Evolutionary conservation across 2,888 invertebrate genomes (phyloP).

Genomic region (Rotaria socialis): DNA sequence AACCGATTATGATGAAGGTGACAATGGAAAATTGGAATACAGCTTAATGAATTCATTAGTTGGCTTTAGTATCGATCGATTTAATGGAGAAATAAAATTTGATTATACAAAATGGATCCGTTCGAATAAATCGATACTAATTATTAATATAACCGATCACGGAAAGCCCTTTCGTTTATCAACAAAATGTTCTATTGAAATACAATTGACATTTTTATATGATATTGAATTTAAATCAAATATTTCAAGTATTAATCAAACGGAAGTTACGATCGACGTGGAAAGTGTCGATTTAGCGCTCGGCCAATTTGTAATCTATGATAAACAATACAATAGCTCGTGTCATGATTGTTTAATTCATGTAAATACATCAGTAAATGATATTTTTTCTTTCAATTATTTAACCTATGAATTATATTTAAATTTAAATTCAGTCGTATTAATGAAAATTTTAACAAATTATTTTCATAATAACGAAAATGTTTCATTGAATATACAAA

Average conservation of each 20-base stretch:
- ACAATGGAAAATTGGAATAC: conserved; percentile 12
- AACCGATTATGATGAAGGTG: conserved; percentile 23
- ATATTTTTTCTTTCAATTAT: neutral
- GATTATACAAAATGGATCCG: neutral
- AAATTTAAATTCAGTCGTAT: neutral
- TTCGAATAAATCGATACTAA: neutral
- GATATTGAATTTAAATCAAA: neutral
- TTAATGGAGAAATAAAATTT: conserved; percentile 7
- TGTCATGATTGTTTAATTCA: neutral
- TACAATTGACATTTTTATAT: neutral
- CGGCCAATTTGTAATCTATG: neutral
- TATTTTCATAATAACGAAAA: neutral
- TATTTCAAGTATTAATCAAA: neutral
- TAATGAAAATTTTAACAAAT: conserved; percentile 25
- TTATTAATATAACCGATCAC: neutral
- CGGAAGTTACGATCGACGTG: neutral
- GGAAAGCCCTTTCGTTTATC: neutral
- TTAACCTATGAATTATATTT: neutral
- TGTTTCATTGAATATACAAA: neutral
- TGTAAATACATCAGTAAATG: neutral
- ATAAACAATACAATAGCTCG: neutral
- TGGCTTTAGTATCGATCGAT: neutral
- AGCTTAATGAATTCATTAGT: neutral
- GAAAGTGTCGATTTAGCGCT: neutral
- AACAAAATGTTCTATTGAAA: conserved; percentile 8